Evolutionary conservation across 2,888 invertebrate species (phyloP).

Genomic region (Lithodes maja): DNA sequence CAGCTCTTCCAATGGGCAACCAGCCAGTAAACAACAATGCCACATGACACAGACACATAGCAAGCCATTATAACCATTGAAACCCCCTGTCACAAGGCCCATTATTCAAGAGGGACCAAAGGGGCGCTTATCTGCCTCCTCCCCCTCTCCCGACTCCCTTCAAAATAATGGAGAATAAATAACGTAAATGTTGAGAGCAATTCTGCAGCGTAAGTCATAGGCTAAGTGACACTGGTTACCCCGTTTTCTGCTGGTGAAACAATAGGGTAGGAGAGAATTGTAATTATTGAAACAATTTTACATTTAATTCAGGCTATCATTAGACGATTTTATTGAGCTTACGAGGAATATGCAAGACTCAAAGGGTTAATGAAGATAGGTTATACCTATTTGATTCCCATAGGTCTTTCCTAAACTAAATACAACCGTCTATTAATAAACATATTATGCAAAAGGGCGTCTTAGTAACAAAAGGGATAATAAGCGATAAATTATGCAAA

Average conservation of each 20-base stretch:
- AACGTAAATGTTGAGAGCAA: neutral
- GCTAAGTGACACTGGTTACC: neutral
- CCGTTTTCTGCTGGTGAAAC: neutral
- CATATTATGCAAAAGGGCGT: no score
- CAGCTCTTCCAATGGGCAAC: neutral
- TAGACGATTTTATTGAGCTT: no score
- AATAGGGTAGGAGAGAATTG: neutral
- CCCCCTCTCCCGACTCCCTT: neutral
- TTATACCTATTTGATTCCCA: no score
- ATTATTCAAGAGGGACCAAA: neutral
- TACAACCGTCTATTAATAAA: no score
- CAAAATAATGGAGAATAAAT: neutral
- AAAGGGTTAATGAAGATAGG: no score
- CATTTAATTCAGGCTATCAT: no score
- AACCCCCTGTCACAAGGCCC: slow-evolving; percentile 19
- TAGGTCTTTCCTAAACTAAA: no score
- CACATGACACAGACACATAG: slow-evolving; percentile 30
- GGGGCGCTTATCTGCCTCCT: neutral
- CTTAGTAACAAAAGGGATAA: neutral
- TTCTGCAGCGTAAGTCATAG: neutral
- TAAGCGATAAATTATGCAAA: neutral
- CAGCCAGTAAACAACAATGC: slow-evolving; percentile 17
- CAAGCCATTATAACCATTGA: slow-evolving; percentile 28
- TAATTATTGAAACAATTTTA: no score
- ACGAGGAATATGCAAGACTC: no score